A percentile compares a stretch with the other conserved stretches of the same genome.
Evolutionary conservation across 2,797 vertebrate genomes (phyloP).

Genomic region (Picus viridis): DNA sequence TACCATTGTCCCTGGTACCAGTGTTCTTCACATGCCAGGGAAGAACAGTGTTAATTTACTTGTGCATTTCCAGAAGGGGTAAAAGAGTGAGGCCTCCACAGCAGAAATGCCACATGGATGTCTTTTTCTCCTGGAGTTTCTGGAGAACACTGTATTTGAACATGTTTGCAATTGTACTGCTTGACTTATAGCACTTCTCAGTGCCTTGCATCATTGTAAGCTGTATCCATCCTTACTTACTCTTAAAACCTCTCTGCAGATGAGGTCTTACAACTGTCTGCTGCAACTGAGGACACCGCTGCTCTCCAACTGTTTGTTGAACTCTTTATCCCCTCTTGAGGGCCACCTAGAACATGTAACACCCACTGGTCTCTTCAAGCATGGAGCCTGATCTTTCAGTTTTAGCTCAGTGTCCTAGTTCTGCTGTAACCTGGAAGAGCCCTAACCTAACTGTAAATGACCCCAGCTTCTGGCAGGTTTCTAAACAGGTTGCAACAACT

Average conservation of each 20-base stretch:
- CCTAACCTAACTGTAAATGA: not conserved
- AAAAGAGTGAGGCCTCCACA: not conserved
- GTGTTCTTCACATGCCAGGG: not conserved
- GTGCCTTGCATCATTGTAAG: not conserved
- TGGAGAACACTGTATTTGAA: not conserved
- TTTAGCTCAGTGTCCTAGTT: not conserved
- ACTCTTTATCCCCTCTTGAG: not conserved
- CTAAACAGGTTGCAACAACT: not conserved
- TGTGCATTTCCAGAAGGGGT: not conserved
- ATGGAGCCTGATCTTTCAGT: rapidly evolving
- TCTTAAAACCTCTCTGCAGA: not conserved
- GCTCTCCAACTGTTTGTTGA: not conserved
- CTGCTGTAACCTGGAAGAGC: not conserved
- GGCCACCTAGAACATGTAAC: not conserved
- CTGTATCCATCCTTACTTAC: not conserved
- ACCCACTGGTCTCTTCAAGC: not conserved
- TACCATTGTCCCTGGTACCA: not conserved
- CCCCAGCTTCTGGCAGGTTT: not conserved
- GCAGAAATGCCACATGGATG: not conserved
- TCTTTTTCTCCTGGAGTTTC: not conserved
- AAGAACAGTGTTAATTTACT: not conserved
- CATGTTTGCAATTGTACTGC: not conserved
- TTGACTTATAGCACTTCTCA: not conserved
- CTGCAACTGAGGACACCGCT: not conserved
- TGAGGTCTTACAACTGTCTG: not conserved